These are phyloP conservation scores for Ifrita kowaldi DNA, from an alignment of 2,113 vertebrate species.

Conservation along the genomic window DNA sequence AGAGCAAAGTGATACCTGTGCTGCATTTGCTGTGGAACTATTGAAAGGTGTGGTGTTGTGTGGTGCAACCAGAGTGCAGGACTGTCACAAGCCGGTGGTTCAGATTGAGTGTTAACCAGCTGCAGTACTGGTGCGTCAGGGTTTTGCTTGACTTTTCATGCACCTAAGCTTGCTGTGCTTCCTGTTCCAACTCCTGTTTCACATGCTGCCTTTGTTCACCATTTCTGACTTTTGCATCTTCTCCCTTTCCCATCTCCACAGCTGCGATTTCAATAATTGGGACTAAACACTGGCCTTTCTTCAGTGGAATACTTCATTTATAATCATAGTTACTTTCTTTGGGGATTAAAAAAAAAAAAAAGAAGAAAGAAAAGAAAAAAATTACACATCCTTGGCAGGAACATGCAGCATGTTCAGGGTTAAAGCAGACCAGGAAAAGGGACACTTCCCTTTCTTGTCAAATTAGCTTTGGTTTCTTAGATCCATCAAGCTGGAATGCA, in stretches of 20 bases:
- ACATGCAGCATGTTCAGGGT: neutral
- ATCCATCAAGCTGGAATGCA: conserved; percentile 11
- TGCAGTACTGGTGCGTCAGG: neutral
- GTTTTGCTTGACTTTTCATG: neutral
- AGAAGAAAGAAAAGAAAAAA: neutral
- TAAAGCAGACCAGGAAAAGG: conserved; percentile 41
- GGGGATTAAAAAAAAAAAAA: neutral
- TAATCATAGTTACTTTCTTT: neutral
- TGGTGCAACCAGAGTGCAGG: neutral
- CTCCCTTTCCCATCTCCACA: neutral
- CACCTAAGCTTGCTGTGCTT: neutral
- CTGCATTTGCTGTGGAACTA: neutral
- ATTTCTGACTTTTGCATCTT: neutral
- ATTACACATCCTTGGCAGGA: neutral
- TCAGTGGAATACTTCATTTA: neutral
- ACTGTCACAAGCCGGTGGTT: fast-evolving
- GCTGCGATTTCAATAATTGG: neutral
- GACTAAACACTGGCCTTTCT: neutral
- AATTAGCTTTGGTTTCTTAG: conserved; percentile 43
- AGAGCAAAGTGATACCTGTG: neutral
- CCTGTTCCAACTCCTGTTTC: neutral
- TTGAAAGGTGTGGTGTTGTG: neutral
- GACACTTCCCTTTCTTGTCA: conserved; percentile 36
- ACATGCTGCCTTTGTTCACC: neutral
- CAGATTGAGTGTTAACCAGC: neutral